Evolutionary conservation across 2,888 invertebrate genomes (phyloP).

Genomic region (Dolichomitus sp.): DNA sequence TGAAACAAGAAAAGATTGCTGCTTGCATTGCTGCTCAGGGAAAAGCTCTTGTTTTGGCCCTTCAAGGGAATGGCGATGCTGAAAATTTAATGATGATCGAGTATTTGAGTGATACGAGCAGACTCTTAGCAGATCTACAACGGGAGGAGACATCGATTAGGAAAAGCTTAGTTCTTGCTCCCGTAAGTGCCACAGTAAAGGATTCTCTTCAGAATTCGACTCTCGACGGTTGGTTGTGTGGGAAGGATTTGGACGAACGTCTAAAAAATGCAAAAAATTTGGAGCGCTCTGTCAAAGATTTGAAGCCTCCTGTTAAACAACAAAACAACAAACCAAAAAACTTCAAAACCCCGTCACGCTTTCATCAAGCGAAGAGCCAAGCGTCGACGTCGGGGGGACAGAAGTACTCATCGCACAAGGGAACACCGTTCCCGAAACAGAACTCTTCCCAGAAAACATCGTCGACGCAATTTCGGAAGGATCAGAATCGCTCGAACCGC

Average conservation of each 20-base stretch:
- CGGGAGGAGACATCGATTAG: constrained; percentile 9
- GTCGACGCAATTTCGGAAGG: background rate
- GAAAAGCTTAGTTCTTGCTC: constrained; percentile 15
- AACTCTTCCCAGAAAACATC: background rate
- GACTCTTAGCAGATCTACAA: constrained; percentile 25
- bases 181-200: background rate
- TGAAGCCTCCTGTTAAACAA: background rate
- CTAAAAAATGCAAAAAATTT: constrained; percentile 43
- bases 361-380: background rate
- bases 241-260: constrained; percentile 39
- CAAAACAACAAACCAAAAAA: constrained; percentile 19
- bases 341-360: background rate
- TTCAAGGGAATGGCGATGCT: constrained; percentile 21
- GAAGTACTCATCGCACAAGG: constrained; percentile 11
- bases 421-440: background rate
- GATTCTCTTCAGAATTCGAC: constrained; percentile 2
- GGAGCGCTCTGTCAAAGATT: constrained; percentile 4
- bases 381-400: constrained; percentile 14
- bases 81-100: constrained; percentile 23
- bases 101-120: constrained; percentile 4
- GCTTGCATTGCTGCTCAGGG: constrained; percentile 46
- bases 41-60: constrained; percentile 12
- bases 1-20: constrained; percentile 44
- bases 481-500: constrained; percentile 10
- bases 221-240: constrained; percentile 48